Base-by-base conservation (phyloP, 2,113 vertebrate species). In the Mirounga angustirostris region DNA sequence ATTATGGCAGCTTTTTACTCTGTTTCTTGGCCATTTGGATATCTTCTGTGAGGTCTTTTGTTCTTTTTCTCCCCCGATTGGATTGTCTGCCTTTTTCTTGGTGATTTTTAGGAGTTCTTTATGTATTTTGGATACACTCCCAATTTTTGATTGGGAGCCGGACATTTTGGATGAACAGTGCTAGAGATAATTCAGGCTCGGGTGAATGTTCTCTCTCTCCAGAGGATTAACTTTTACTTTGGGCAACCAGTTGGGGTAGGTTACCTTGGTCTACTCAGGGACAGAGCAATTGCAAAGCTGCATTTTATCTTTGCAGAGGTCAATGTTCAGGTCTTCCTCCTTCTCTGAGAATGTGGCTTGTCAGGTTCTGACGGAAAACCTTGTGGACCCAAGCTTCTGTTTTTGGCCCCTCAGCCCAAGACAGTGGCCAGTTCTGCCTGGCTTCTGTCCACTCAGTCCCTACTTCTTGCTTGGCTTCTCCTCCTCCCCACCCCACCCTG, bases 401-500 rank as follows among this genome's bases (percentile, higher is more conserved):
- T 69, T 30, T 14, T 33, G 5, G 69, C 58, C 16, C 5, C 21
- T 92, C 40, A n/a, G 52, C 19, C 43, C 46, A 61, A 33, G 40
- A 90, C 15, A 78, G 59, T 61, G 13, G 18, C 59, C 59, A n/a
- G 24, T 43, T 43, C 24, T 2, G 1, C 61, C 59, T 54, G 52
- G 7, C 67, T 78, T 89, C 30, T 89, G 69, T 26, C 84, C 13
- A 24, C 46, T 46, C 15, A 46, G 43, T 33, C 61, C 61, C 18
- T 16, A 2, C 50, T 84, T 50, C 88, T 24, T 69, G 18, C 69
- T 78, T 40, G 22, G 54, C 52, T 59, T 89, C 52, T 89, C 67
- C 10, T 5, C 21, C 16, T n/a, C 43, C 43, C 10, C 1, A 0
- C 65, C 43, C 61, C 8, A 15, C 1, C 40, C 82, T 26, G 1